phyloP scores from a whole-genome alignment of 2,113 vertebrate genomes.

The Petromus typicus region DNA sequence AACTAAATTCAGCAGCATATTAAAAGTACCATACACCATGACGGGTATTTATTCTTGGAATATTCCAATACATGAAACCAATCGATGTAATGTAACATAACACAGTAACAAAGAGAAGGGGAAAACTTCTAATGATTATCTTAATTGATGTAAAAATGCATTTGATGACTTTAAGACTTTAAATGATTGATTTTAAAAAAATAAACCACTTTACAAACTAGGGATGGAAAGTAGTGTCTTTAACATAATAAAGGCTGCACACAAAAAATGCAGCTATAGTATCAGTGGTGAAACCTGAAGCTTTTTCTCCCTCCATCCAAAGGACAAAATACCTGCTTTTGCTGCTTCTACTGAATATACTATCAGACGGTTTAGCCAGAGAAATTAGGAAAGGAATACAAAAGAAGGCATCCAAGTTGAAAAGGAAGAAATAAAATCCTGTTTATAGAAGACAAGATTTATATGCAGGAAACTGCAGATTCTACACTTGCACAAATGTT shows the following conservation, averaged over 20 bases:
- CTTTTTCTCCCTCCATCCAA: neutral
- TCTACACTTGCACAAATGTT: neutral
- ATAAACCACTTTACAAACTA: neutral
- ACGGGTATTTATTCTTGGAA: neutral
- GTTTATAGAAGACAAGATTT: neutral
- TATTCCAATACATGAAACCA: neutral
- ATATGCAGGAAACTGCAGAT: neutral
- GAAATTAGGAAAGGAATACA: neutral
- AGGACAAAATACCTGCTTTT: neutral
- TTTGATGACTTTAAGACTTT: neutral
- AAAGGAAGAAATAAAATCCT: neutral
- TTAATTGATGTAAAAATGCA: neutral
- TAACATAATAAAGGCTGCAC: neutral
- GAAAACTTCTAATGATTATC: neutral
- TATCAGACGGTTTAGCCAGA: neutral
- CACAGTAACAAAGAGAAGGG: neutral
- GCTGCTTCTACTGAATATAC: neutral
- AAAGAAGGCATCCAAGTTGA: neutral
- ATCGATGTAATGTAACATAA: neutral
- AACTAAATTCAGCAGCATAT: neutral
- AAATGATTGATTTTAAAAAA: slow-evolving; percentile 22
- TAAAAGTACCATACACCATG: neutral
- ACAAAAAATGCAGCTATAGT: neutral
- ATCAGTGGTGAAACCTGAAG: neutral
- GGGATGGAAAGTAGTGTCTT: neutral